Base-by-base conservation (phyloP, 2,888 invertebrate species). In the Chrysolina oricalcia region DNA sequence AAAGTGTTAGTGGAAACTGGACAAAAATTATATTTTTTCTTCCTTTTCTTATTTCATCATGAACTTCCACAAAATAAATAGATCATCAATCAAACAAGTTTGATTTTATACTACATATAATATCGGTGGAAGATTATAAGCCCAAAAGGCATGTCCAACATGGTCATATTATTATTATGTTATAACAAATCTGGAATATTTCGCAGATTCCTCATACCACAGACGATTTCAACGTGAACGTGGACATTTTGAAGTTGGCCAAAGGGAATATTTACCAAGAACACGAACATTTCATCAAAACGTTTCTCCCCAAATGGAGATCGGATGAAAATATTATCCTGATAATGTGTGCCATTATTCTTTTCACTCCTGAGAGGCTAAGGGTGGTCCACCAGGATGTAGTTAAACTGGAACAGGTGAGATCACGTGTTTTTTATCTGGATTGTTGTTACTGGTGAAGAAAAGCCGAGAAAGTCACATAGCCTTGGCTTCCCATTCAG, bases 161-260 rank as follows among this genome's bases (percentile, higher is more conserved):
- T 35, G 6, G 35, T 8, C n/a, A n/a, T n/a, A n/a, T n/a, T 35
- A 6, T 6, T 35, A 6, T 11, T 53, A 53, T 53, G 21, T 21
- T 21, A 11, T 13, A 53, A 11, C 19, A 15, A 43, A 3, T 50
- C 19, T 50, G 9, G 2, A 17, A 59, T 23, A 17, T 40, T 72
- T 84, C 27, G 9, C 81, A 95, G 93, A 93, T 96, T 78, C 96
- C 96, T 0, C 95, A 95, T 87, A 93, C 93, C 80, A 93, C 94
- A 83, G 93, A 94, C 81, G 92, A 92, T 78, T 92, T 94, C 62
- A 94, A 93, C 83, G 94, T 98, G 72, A 95, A 96, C 81, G 93
- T 96, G 1, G 97, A 97, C 83, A 93, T 99, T 40, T 90, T 99
- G 70, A 98, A 98, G 87, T 93, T 96, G 83, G 97, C 97, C 1